A percentile compares a stretch with the other conserved stretches of the same genome.
These are phyloP conservation scores for Porites divaricata DNA, from an alignment of 92 coral and sea anemone species.

Conservation along the genomic window DNA sequence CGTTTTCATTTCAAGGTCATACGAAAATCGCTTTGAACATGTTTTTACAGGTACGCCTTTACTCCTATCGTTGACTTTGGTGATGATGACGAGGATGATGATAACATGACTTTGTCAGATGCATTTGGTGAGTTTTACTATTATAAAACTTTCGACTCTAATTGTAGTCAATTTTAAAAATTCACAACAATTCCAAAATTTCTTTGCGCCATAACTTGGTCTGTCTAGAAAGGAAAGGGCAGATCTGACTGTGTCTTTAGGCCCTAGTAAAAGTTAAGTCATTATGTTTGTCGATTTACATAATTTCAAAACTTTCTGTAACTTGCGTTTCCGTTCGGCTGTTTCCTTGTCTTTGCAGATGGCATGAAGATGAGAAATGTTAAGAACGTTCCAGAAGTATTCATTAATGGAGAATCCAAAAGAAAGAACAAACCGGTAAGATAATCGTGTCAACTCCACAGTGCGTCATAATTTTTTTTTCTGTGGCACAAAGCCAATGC, in stretches of 20 bases:
- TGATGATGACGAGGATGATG: slow-evolving; percentile 95
- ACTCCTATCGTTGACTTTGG: slow-evolving; percentile 91
- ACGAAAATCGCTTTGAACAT: too few relatives aligned
- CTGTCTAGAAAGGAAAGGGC: too few relatives aligned
- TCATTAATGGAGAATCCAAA: slow-evolving; percentile 75
- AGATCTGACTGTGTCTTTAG: too few relatives aligned
- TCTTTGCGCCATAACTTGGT: too few relatives aligned
- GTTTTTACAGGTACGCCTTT: slow-evolving; percentile 81
- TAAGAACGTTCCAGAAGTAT: slow-evolving; percentile 72
- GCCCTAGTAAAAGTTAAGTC: too few relatives aligned
- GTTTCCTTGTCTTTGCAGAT: slow-evolving; percentile 51
- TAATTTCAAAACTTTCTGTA: too few relatives aligned
- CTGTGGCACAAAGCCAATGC: background rate
- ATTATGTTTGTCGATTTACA: too few relatives aligned
- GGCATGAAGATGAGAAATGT: slow-evolving; percentile 97
- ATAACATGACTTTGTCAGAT: slow-evolving; percentile 94
- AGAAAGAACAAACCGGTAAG: slow-evolving; percentile 29
- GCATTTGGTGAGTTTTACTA: slow-evolving; percentile 74
- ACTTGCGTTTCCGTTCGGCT: too few relatives aligned
- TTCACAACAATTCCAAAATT: too few relatives aligned
- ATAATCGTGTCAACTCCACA: background rate
- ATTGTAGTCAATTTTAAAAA: background rate
- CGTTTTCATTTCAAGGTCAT: too few relatives aligned
- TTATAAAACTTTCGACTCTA: background rate
- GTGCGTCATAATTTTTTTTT: background rate